Base-by-base conservation (phyloP, 2,113 vertebrate genomes). In the Ciconia boyciana region DNA sequence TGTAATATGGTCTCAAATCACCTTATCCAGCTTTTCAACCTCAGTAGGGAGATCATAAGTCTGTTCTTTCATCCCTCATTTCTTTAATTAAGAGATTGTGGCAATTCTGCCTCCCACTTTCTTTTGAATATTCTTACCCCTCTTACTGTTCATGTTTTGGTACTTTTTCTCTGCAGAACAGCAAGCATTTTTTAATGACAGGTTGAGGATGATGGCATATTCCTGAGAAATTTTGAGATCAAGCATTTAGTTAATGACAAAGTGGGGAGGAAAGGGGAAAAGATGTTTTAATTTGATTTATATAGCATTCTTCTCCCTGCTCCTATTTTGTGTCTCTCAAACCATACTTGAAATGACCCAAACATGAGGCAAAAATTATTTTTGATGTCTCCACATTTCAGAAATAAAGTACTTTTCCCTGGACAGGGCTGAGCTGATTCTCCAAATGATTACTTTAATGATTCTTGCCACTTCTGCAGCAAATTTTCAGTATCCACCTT, bases 281-380 rank as follows among this genome's bases (percentile, higher is more conserved):
- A 62, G 16, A 34, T 43, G 1, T 65, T 81, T 74, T 68, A 6
- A 19, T 74, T 88, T 57, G 26, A 49, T 57, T 52, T 57, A 29
- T 13, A 17, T 10, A 60, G 9, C 3, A 51, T 57, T 93, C 13
- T 81, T 66, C 36, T 85, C 5, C 36, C 20, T 83, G 15, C 4
- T 52, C 22, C 28, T 41, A 21, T 34, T 65, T 11, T 48, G 4
- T 31, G 9, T 57, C 6, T 78, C 41, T 87, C 26, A 61, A 84
- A 36, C 16, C 0, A 0, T 28, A 44, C 9, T 43, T 46, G 18
- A 68, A 91, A 34, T 69, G 11, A 72, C 14, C 11, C 24, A 82
- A 28, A 55, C 0, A 0, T 22, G 31, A 81, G 21, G 34, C 5
- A 43, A 34, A 49, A 76, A 54, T 7, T 71, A n/a, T 36, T 83